Percentiles rank a stretch among this genome's conserved stretches.
phyloP scores from a whole-genome alignment of 2,888 invertebrate genomes.

The Adelognathus sp. region DNA sequence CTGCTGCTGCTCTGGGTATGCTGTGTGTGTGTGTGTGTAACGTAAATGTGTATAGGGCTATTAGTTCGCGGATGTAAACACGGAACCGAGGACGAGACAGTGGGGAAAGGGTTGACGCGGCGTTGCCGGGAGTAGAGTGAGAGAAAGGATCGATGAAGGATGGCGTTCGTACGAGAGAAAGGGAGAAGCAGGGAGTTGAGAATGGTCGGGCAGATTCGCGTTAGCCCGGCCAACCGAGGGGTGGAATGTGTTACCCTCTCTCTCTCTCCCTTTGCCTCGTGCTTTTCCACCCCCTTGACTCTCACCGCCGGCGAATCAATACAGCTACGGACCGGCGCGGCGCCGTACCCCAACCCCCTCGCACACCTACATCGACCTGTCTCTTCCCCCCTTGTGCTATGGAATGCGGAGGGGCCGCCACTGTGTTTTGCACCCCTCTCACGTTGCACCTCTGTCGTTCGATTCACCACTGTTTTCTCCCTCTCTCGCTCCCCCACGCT shows the following conservation, averaged over 20 bases:
- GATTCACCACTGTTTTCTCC: slow-evolving; percentile 37
- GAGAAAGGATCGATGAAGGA: slow-evolving; percentile 22
- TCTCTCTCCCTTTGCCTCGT: slow-evolving; percentile 56
- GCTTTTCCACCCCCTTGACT: slow-evolving; percentile 53
- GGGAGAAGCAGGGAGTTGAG: slow-evolving; percentile 37
- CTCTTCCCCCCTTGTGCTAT: slow-evolving; percentile 45
- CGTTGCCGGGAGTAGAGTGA: slow-evolving; percentile 34
- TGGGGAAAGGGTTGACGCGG: slow-evolving; percentile 38
- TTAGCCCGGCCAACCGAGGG: slow-evolving; percentile 71
- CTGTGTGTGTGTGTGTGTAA: background rate
- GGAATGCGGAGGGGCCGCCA: background rate
- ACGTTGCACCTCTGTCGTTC: slow-evolving; percentile 14
- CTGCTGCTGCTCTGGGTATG: slow-evolving; percentile 28
- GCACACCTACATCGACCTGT: slow-evolving; percentile 55
- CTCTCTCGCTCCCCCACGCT: slow-evolving; percentile 34
- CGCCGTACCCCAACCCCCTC: slow-evolving; percentile 69
- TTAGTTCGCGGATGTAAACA: slow-evolving; percentile 74
- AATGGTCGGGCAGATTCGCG: slow-evolving; percentile 61
- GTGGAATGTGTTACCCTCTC: slow-evolving; percentile 64
- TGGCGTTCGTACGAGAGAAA: slow-evolving; percentile 42
- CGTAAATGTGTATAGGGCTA: slow-evolving; percentile 69
- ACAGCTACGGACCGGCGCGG: slow-evolving; percentile 78
- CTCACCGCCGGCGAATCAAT: slow-evolving; percentile 78
- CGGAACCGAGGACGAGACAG: slow-evolving; percentile 51
- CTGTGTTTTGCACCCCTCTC: slow-evolving; percentile 4